Evolutionary conservation across 2,888 invertebrate genomes (phyloP), one percentile per base, ranked within the genome.

Genomic region (Smittia aterrima): DNA sequence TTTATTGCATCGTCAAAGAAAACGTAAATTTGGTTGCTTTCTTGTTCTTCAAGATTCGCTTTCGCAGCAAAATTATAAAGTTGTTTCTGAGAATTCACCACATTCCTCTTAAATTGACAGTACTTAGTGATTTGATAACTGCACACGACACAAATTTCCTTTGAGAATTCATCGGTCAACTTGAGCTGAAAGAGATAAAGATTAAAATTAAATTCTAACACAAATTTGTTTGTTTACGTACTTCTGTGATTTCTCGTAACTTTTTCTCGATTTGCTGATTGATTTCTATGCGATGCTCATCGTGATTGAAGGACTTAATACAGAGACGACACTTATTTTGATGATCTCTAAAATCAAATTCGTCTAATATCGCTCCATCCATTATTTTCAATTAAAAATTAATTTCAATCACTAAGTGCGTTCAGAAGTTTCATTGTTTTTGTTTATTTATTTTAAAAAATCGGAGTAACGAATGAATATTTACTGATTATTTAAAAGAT

Each of bases 241-340:
- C 38, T 66, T 66, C 32, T 1, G 66, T 66, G 11, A 66, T 18
- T 18, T 66, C 38, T n/a, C 9, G 18, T 11, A 66, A 66, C 9
- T 38, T 66, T 32, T 18, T 66, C 20, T 38, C 38, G 38, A 66
- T 47, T n/a, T 7, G 18, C 38, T 66, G 18, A n/a, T 38, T 11
- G 16, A 66, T 66, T 32, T 66, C 18, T 18, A 66, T 38, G 7
- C 38, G 38, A 9, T 66, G 66, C 11, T 66, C 66, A 11, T 66
- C 38, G 7, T 9, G 7, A 7, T 16, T 18, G 20, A 66, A 66
- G 2, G 32, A 38, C 20, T 66, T 66, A 1, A 66, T 32, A 32
- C 66, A 66, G 18, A 66, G n/a, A 3, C 66, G 66, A 66, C 66
- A 66, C 18, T 66, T 66, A 4, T 1, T 66, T n/a, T 18, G 13